Percentiles rank a stretch among this genome's conserved stretches.
Conservation (phyloP, 2,113 vertebrate species). For the Pseudorhombus dupliciocellatus region DNA sequence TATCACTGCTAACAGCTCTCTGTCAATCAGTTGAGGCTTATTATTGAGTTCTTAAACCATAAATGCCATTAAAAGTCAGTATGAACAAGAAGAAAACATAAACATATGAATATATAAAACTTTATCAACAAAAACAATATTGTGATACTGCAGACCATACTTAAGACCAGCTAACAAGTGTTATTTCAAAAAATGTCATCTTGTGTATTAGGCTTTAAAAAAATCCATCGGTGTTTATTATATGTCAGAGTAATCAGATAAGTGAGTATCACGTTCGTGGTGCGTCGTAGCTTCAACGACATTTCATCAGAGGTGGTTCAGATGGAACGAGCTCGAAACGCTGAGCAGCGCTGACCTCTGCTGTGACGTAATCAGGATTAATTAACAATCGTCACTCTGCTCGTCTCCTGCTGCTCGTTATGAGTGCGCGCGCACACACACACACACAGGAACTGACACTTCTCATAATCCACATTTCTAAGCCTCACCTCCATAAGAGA, state of each 20-base stretch:
- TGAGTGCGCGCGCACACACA: not conserved
- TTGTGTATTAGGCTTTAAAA: no score
- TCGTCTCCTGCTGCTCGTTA: not conserved
- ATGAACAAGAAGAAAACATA: no score
- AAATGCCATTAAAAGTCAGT: no score
- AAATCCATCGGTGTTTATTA: not conserved
- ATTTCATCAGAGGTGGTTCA: not conserved
- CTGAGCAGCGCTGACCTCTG: slow-evolving; percentile 8
- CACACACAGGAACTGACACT: not conserved
- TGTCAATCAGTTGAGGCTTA: no score
- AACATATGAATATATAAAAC: no score
- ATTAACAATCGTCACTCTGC: slow-evolving; percentile 28
- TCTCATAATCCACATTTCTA: not conserved
- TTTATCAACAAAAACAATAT: no score
- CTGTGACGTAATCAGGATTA: slow-evolving; percentile 26
- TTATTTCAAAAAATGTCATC: no score
- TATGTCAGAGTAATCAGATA: not conserved
- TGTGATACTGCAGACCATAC: no score
- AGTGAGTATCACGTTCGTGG: not conserved
- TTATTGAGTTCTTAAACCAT: no score
- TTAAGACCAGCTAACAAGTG: no score
- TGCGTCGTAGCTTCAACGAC: not conserved
- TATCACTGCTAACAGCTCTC: no score
- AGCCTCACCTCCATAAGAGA: slow-evolving; percentile 36
- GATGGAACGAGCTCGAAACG: not conserved